Conservation (phyloP, 1,140 invertebrate genomes). For the Musca domestica region DNA sequence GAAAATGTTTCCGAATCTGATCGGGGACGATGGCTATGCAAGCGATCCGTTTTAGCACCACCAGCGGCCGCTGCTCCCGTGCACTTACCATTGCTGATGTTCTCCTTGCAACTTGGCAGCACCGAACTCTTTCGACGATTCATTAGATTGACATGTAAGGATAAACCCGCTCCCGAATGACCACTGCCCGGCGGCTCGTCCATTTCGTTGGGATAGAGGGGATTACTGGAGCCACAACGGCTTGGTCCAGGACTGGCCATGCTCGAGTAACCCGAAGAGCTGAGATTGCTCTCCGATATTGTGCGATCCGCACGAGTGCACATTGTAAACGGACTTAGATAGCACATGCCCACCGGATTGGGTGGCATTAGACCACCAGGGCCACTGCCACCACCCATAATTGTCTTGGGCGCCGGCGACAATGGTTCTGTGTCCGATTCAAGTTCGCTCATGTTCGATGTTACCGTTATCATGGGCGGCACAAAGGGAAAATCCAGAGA, state of each 20-base stretch:
- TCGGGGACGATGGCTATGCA: constrained; percentile 55
- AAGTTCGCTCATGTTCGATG: constrained; percentile 68
- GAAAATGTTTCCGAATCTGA: constrained; percentile 69
- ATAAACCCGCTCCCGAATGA: constrained; percentile 26
- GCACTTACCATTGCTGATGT: constrained; percentile 25
- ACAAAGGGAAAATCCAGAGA: constrained; percentile 65
- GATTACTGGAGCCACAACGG: constrained; percentile 73
- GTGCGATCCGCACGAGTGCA: constrained; percentile 66
- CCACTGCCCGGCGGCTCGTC: constrained; percentile 64
- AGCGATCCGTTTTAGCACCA: constrained; percentile 22
- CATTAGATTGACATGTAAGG: constrained; percentile 28
- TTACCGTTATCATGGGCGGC: constrained; percentile 72
- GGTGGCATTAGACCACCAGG: constrained; percentile 49
- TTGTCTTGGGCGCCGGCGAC: constrained; percentile 56
- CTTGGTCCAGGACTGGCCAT: constrained; percentile 77
- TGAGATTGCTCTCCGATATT: constrained; percentile 76
- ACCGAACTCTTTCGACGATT: constrained; percentile 22
- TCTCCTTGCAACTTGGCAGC: constrained; percentile 30
- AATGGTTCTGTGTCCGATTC: constrained; percentile 69
- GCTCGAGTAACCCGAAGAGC: constrained; percentile 78
- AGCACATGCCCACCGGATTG: constrained; percentile 61
- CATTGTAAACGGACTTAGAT: constrained; percentile 74
- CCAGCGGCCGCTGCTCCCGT: neutral
- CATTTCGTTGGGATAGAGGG: constrained; percentile 68
- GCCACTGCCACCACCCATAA: constrained; percentile 17